Evolutionary conservation across 1,140 invertebrate genomes (phyloP).

Genomic region (Atta colombica): DNA sequence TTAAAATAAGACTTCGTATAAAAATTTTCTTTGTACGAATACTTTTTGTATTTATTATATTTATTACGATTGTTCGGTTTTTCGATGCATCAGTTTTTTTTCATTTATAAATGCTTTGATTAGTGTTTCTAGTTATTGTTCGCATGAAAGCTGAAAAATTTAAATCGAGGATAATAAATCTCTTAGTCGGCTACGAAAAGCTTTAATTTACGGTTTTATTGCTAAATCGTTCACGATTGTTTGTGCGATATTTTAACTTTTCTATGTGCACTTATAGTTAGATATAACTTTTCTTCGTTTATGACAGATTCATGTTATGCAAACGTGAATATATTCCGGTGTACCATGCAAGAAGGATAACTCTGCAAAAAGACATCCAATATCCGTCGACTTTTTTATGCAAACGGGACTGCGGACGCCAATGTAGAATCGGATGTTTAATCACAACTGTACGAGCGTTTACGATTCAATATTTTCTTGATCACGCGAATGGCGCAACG

Average conservation of each 20-base stretch:
- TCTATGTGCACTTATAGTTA: not conserved
- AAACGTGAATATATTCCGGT: not conserved
- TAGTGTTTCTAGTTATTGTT: not conserved
- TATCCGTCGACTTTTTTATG: slow-evolving; percentile 9
- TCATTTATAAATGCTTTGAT: slow-evolving; percentile 24
- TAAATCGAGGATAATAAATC: slow-evolving; percentile 29
- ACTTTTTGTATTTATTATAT: too few species aligned
- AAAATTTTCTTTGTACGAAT: too few species aligned
- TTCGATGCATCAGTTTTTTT: too few species aligned
- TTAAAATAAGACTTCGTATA: too few species aligned
- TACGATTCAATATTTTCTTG: slow-evolving; percentile 54
- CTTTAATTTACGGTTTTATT: slow-evolving; percentile 38
- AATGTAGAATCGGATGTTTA: slow-evolving; percentile 15
- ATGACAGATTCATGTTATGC: not conserved
- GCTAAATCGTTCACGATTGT: not conserved
- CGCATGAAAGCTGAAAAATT: not conserved
- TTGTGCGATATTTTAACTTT: slow-evolving; percentile 14
- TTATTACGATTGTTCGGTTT: too few species aligned
- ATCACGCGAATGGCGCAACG: not conserved
- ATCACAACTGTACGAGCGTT: slow-evolving; percentile 1
- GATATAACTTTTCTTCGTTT: not conserved
- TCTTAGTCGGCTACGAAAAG: not conserved
- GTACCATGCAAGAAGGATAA: not conserved
- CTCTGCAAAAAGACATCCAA: slow-evolving; percentile 9
- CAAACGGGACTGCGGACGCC: not conserved